Percentiles rank a stretch among this genome's conserved stretches.
These are phyloP conservation scores for Takifugu rubripes DNA, from an alignment of 2,797 vertebrate species.

Conservation along the genomic window DNA sequence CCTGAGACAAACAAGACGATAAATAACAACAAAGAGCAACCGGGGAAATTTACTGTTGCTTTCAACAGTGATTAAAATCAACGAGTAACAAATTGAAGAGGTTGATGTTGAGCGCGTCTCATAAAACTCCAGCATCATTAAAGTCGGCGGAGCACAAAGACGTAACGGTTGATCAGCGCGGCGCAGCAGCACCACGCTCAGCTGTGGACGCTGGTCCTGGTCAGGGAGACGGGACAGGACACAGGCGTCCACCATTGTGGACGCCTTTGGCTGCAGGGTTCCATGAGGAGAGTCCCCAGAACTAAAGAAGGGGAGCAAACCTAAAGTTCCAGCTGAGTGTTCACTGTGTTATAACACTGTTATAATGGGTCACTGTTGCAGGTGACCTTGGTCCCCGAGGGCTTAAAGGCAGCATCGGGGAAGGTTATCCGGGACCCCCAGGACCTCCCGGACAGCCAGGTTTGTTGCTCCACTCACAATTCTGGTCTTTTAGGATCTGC, in stretches of 20 bases:
- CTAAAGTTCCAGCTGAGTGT: no score
- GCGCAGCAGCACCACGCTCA: constrained; percentile 20
- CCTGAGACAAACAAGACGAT: constrained; percentile 32
- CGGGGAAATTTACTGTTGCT: constrained; percentile 34
- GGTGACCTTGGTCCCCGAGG: constrained; percentile 74
- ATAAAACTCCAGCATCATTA: constrained; percentile 57
- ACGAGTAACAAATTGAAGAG: constrained; percentile 43
- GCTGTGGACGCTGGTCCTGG: constrained; percentile 7
- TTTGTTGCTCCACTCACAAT: constrained; percentile 26
- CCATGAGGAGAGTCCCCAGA: no score
- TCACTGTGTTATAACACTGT: no score
- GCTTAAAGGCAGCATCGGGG: constrained; percentile 75
- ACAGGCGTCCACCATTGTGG: no score
- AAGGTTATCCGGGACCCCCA: constrained; percentile 68
- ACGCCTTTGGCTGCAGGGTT: no score
- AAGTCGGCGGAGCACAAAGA: constrained; percentile 53
- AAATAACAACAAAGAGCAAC: constrained; percentile 25
- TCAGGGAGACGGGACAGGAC: constrained; percentile 2
- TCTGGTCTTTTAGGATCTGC: not conserved
- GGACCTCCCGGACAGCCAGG: constrained; percentile 75
- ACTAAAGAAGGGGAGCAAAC: no score
- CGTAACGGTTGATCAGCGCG: constrained; percentile 10
- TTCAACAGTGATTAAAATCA: constrained; percentile 53
- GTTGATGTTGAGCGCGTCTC: constrained; percentile 44
- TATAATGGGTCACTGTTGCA: constrained; percentile 20